Evolutionary conservation across 2,113 vertebrate genomes (phyloP), one percentile per base, ranked within the genome.

Genomic region (Phrynocephalus versicolor): DNA sequence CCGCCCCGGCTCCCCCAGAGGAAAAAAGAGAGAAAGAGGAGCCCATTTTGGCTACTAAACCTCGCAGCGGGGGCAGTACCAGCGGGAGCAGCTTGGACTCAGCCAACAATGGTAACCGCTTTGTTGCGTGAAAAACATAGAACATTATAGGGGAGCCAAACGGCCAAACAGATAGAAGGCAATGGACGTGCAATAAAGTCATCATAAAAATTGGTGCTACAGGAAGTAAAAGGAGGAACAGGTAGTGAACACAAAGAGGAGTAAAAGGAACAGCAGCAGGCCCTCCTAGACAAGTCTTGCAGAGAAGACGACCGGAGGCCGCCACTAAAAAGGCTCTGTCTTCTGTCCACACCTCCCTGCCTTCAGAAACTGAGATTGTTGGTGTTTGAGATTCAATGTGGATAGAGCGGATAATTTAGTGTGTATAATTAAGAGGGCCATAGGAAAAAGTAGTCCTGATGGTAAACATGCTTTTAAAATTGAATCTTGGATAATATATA

Each of bases 21-120:
- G 95, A 95, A 89, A 90, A 88, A 72, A 91, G 57, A 87, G 91
- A 92, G 8, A 83, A 51, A 0, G 94, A 93, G 72, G 95, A 95
- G 80, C 88, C 91, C 2, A 84, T 85, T 1, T 87, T 79, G 25
- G n/a, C 81, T n/a, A 79, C 19, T 60, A 87, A 83, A 62, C 84
- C 81, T 86, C 87, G 77, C 58, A 57, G 92, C 84, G 89, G 96
- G 92, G 96, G 97, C 93, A 97, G 97, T 94, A 96, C 96, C 96
- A 97, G 90, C 79, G 93, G 96, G 93, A 96, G 97, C 94, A 97
- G 96, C 95, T 96, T 97, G 2, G 97, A 98, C 70, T 81, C 78
- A 89, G 95, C 96, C 67, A 94, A 88, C 82, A 91, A 96, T 83
- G 97, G 97, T 98, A 69, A 84, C 21, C 25, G 12, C 5, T 37